A percentile compares a stretch with the other conserved stretches of the same genome.
Evolutionary conservation across 1,140 invertebrate species (phyloP).

Genomic region (Drosophila bipectinata): DNA sequence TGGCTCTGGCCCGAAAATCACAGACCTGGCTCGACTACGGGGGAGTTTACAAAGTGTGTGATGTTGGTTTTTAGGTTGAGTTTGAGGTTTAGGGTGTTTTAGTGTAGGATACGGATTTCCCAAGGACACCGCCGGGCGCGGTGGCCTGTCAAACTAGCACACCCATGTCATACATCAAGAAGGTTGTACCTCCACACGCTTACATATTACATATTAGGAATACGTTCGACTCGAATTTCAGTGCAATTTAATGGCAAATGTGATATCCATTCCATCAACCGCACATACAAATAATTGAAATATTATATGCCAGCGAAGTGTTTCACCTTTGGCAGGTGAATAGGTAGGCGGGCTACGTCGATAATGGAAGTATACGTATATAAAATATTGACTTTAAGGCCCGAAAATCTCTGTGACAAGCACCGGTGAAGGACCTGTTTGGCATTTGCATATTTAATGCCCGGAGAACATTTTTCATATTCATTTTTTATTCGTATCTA

Average conservation of each 20-base stretch:
- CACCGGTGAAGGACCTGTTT: conserved; percentile 2
- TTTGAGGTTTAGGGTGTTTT: neutral
- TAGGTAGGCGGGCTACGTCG: conserved; percentile 20
- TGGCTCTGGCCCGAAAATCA: conserved; percentile 3
- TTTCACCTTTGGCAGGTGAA: conserved; percentile 25
- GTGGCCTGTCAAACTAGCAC: conserved; percentile 40
- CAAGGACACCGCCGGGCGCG: conserved; percentile 21
- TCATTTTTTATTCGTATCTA: conserved; percentile 58
- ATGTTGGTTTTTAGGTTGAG: neutral
- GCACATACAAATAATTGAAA: conserved; percentile 53
- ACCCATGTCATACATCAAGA: conserved; percentile 53
- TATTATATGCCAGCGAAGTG: conserved; percentile 34
- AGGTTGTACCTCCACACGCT: conserved; percentile 1
- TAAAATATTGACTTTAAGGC: conserved; percentile 47
- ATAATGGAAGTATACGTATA: conserved; percentile 4
- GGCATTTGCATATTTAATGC: conserved; percentile 70
- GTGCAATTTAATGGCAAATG: conserved; percentile 39
- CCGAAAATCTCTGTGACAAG: conserved; percentile 22
- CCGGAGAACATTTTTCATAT: conserved; percentile 55
- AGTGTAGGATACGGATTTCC: neutral
- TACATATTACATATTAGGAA: conserved; percentile 20
- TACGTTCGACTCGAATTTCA: conserved; percentile 27
- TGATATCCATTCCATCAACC: conserved; percentile 21
- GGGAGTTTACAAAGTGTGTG: neutral
- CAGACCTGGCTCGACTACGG: neutral